phyloP scores from a whole-genome alignment of 2,888 invertebrate species.

The Scelioninae gen. 2 region DNA sequence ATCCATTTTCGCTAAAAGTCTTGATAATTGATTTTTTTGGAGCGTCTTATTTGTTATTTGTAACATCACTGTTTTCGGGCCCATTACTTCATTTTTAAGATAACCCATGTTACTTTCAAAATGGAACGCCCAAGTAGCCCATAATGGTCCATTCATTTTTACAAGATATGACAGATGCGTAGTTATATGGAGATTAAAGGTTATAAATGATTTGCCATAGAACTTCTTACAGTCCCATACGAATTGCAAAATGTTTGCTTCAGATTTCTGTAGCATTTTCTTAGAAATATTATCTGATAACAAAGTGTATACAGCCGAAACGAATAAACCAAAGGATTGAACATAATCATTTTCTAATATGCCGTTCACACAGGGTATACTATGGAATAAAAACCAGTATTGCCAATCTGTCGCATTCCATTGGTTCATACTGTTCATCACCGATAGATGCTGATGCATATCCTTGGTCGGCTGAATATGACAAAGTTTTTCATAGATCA shows the following conservation, averaged over 20 bases:
- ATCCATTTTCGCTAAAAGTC: conserved; percentile 1
- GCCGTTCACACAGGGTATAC: conserved; percentile 45
- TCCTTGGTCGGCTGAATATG: conserved; percentile 36
- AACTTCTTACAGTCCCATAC: conserved; percentile 5
- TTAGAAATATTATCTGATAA: conserved; percentile 44
- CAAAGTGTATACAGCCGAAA: conserved; percentile 36
- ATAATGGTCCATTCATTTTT: conserved; percentile 19
- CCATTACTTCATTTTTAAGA: conserved; percentile 18
- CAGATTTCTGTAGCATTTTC: conserved; percentile 38
- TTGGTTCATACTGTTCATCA: conserved; percentile 18
- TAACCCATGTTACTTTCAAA: conserved; percentile 20
- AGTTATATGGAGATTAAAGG: conserved; percentile 23
- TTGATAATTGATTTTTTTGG: conserved; percentile 17
- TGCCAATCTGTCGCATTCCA: conserved; percentile 55
- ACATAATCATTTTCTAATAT: conserved; percentile 16
- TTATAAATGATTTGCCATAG: conserved; percentile 30
- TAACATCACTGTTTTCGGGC: conserved; percentile 19
- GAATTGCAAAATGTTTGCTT: conserved; percentile 28
- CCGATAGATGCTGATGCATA: conserved; percentile 46
- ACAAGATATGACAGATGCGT: conserved; percentile 21
- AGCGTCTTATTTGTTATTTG: conserved; percentile 21
- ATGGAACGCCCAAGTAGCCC: conserved; percentile 15
- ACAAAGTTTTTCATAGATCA: conserved; percentile 12
- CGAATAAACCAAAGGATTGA: conserved; percentile 28
- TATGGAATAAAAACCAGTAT: conserved; percentile 55